Base-by-base conservation (phyloP, 2,888 invertebrate genomes). In the Byasa hedistus region DNA sequence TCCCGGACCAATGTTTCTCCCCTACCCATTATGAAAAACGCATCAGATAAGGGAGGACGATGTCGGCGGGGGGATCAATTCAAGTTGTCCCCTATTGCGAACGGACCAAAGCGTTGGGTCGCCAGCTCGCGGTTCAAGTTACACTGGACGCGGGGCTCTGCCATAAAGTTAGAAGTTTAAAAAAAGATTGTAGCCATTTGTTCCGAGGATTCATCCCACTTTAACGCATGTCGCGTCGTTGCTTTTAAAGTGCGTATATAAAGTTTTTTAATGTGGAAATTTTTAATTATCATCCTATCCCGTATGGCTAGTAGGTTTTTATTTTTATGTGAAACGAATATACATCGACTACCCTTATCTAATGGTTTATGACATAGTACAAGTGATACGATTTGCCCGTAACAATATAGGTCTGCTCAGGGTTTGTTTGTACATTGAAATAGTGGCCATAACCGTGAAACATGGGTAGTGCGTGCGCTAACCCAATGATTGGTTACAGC, bases 131-230 rank as follows among this genome's bases (percentile, higher is more conserved):
- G 57, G 36, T 12, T 52, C 61, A 57, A 52, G 22, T 61, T 66
- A 57, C 57, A 61, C 39, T 61, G 65, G 65, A 8, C 58, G 15
- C 10, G 0, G 23, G 48, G 51, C 55, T 48, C 27, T 21, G 51
- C 57, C 51, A 57, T 65, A 57, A 65, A 65, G 65, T 65, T 61
- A 61, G 61, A 57, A 57, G 57, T 61, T 65, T 60, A 65, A 65
- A 65, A 65, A 65, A 65, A 61, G 39, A 61, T 61, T 57, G 61
- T 23, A 55, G 36, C 57, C 61, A 61, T 65, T 65, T 65, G 58
- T 65, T 60, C 36, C 48, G 32, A 65, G 32, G 36, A 54, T 24
- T 65, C 57, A 32, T 32, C 57, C 55, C 57, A 61, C 57, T 57
- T 61, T 36, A 57, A 61, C 57, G 56, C 60, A 52, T 60, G 48